These are phyloP conservation scores for Phocides pigmalion DNA, from an alignment of 1,140 invertebrate species.

Conservation along the genomic window DNA sequence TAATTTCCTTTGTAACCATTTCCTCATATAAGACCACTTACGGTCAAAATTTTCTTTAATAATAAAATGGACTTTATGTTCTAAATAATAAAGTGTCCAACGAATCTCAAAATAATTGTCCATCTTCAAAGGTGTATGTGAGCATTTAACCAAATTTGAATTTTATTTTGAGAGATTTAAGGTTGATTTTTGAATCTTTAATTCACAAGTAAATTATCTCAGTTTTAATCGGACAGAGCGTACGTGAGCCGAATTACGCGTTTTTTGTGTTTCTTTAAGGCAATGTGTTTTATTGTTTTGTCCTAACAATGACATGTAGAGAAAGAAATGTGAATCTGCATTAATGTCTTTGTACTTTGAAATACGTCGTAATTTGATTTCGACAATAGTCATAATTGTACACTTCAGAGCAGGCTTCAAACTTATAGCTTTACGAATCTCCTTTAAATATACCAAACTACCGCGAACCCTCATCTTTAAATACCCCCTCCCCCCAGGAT, in stretches of 20 bases:
- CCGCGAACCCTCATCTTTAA: no score
- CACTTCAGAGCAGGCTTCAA: no score
- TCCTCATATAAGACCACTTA: neutral
- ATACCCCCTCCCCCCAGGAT: no score
- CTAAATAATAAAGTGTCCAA: neutral
- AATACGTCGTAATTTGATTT: no score
- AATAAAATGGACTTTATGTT: neutral
- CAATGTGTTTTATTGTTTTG: no score
- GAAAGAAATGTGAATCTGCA: no score
- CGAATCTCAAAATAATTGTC: neutral
- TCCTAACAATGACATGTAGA: no score
- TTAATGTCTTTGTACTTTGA: no score
- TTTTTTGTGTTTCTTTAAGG: slow-evolving; percentile 28
- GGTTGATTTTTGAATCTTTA: neutral
- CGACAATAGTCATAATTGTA: no score
- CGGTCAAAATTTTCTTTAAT: neutral
- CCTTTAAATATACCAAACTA: no score
- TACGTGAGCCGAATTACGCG: slow-evolving; percentile 30
- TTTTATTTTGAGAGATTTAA: neutral
- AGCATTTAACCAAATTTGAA: neutral
- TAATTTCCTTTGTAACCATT: slow-evolving; percentile 1
- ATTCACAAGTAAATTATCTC: slow-evolving; percentile 1
- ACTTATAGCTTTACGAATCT: no score
- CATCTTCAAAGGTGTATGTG: neutral
- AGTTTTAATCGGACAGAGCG: slow-evolving; percentile 15